Conservation (phyloP, 2,888 invertebrate genomes). For the Drosophila anomalata region DNA sequence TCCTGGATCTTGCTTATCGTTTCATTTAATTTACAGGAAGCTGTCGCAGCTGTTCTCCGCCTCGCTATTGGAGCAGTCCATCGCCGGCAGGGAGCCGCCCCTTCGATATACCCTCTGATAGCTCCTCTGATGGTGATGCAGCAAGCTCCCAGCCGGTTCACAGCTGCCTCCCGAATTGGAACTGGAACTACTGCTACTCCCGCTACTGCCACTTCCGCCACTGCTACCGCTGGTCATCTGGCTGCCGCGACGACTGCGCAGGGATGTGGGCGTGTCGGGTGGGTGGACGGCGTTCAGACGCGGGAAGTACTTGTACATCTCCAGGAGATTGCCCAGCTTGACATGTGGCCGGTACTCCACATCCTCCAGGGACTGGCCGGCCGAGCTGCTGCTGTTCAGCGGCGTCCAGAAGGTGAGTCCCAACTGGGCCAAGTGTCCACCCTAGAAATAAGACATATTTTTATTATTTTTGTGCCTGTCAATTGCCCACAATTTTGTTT, state of each 20-base stretch:
- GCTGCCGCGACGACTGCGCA: slow-evolving; percentile 55
- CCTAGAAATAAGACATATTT: slow-evolving; percentile 82
- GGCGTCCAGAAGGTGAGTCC: slow-evolving; percentile 93
- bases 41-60: slow-evolving; percentile 84
- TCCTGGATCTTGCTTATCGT: slow-evolving; percentile 1
- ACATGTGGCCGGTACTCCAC: slow-evolving; percentile 79
- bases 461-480: not conserved
- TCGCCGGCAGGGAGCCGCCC: slow-evolving; percentile 79
- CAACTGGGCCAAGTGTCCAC: slow-evolving; percentile 90
- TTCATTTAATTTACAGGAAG: slow-evolving; percentile 52
- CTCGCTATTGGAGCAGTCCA: slow-evolving; percentile 82
- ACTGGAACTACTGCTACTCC: slow-evolving; percentile 16
- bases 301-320: slow-evolving; percentile 81
- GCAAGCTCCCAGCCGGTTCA: slow-evolving; percentile 3
- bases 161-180: not conserved
- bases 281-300: slow-evolving; percentile 46
- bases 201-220: not conserved
- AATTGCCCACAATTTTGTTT: not conserved
- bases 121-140: slow-evolving; percentile 7
- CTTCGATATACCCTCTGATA: slow-evolving; percentile 61
- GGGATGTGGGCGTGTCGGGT: slow-evolving; percentile 20
- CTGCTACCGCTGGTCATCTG: slow-evolving; percentile 38
- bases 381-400: slow-evolving; percentile 79
- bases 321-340: slow-evolving; percentile 78
- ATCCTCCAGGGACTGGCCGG: slow-evolving; percentile 67